Percentiles rank a stretch among this genome's conserved stretches.
Evolutionary conservation across 2,113 vertebrate genomes (phyloP).

Genomic region (Himantopus leucocephalus): DNA sequence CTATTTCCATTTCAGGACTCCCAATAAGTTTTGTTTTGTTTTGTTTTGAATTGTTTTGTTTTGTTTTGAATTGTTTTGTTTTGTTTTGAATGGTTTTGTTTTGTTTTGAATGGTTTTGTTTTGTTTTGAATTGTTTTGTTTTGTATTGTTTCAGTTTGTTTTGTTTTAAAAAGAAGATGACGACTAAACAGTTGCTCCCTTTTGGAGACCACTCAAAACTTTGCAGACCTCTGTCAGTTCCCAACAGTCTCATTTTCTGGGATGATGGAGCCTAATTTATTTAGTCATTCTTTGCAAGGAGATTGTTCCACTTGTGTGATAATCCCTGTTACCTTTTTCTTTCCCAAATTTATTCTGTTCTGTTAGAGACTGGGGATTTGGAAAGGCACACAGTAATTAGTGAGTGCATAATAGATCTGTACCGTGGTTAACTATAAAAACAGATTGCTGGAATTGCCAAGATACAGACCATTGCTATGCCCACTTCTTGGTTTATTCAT

Average conservation of each 20-base stretch:
- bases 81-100: not conserved
- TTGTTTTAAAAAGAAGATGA: not conserved
- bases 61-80: not conserved
- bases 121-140: not conserved
- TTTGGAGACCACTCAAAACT: not conserved
- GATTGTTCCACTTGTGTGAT: slow-evolving; percentile 1
- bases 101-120: not conserved
- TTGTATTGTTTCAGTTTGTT: not conserved
- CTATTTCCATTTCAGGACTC: not conserved
- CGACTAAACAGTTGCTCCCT: not conserved
- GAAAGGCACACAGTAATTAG: slow-evolving; percentile 22
- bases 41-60: not conserved
- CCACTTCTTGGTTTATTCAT: not conserved
- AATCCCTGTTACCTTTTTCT: not conserved
- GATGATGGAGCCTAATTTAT: not conserved
- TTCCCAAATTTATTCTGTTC: not conserved
- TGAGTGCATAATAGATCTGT: not conserved
- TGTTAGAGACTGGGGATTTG: not conserved
- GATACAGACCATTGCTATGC: not conserved
- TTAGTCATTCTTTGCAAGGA: not conserved
- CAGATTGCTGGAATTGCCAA: not conserved
- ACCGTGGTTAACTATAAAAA: not conserved
- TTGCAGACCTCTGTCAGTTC: not conserved
- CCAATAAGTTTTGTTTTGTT: not conserved
- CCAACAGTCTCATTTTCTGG: not conserved